Base-by-base conservation (phyloP, 2,888 invertebrate species). In the Orchesella flavescens region DNA sequence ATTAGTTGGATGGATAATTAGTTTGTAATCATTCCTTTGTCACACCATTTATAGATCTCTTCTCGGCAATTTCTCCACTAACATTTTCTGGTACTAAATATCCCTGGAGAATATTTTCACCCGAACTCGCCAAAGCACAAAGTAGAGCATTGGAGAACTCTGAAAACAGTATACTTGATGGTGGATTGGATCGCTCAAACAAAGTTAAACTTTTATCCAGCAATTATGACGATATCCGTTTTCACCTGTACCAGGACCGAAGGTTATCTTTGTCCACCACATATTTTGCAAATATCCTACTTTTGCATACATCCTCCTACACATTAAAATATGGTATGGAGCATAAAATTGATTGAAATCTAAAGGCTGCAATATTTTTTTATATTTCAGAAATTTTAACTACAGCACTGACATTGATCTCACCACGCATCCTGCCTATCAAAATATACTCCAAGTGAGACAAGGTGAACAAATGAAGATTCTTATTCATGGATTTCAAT, bases 401-500 rank as follows among this genome's bases (percentile, higher is more conserved):
- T 34, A 72, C 19, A 55, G n/a, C 19, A 69, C 53, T 13, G 23
- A n/a, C 19, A 43, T 84, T n/a, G 76, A 84, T 43, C 15, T 81
- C 7, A 68, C 2, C 9, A 43, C 3, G 13, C 13, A 21, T n/a
- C 71, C 84, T 4, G 44, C 9, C 0, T 19, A 43, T 15, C 73
- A 77, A 34, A 19, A 24, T 0, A 49, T 68, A 15, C 55, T 43
- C 15, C 55, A 34, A 49, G 61, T 84, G 0, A 13, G n/a, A 9
- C 19, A n/a, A 1, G 21, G 34, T 34, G n/a, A 65, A 1, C 55
- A 79, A 13, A 49, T 83, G 5, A 86, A 86, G 43, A 86, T 86
- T 12, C 66, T 86, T 3, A 83, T 86, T 49, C 86, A 86, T 44
- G 86, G 86, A 15, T 86, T 84, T 69, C 82, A 83, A 34, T 74